A percentile compares a stretch with the other conserved stretches of the same genome.
These are phyloP conservation scores for Megalurothrips usitatus DNA, from an alignment of 2,888 invertebrate genomes.

Conservation along the genomic window DNA sequence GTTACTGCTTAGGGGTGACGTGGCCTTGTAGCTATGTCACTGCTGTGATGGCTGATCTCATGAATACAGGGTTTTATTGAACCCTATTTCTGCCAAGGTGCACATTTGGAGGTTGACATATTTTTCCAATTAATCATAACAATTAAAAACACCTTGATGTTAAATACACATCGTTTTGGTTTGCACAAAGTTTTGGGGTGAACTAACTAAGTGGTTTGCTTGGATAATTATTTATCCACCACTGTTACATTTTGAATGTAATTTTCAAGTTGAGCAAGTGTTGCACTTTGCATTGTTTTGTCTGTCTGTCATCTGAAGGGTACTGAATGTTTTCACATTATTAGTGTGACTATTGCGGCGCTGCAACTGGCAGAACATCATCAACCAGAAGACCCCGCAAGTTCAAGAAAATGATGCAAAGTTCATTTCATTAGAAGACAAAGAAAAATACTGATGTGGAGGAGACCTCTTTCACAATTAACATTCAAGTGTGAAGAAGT, in stretches of 20 bases:
- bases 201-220: not conserved
- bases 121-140: too few relatives aligned
- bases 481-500: not conserved
- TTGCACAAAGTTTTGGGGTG: not conserved
- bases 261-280: not conserved
- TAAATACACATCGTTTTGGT: not conserved
- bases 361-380: slow-evolving; percentile 17
- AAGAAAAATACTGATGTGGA: not conserved
- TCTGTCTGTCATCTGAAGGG: not conserved
- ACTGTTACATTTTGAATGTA: not conserved
- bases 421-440: not conserved
- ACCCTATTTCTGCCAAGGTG: too few relatives aligned
- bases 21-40: too few relatives aligned
- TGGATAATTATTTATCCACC: too few relatives aligned
- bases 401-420: not conserved
- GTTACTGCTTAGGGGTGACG: too few relatives aligned
- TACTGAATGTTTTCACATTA: slow-evolving; percentile 15
- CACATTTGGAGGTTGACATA: too few relatives aligned
- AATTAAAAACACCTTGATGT: not conserved
- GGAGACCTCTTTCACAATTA: not conserved
- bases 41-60: too few relatives aligned
- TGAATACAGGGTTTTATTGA: too few relatives aligned
- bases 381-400: not conserved
- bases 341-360: slow-evolving; percentile 18
- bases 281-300: not conserved